A percentile compares a stretch with the other conserved stretches of the same genome.
phyloP scores from a whole-genome alignment of 2,797 vertebrate genomes.

The Melanotaenia nigrans region DNA sequence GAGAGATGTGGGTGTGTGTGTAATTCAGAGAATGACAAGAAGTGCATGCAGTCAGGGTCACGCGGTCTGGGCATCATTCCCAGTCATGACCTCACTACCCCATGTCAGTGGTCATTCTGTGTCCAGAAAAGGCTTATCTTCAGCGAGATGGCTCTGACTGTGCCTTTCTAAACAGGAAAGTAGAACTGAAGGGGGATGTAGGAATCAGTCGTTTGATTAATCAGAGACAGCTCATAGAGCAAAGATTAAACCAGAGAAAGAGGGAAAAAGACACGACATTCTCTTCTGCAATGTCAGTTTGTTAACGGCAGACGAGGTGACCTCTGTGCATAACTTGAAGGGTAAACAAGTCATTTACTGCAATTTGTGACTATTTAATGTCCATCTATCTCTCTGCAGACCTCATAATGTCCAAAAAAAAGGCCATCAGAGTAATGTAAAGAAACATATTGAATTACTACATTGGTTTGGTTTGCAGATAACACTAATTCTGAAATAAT shows the following conservation, averaged over 20 bases:
- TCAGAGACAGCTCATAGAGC: slow-evolving; percentile 22
- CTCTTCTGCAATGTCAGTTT: neutral
- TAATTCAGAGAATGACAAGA: slow-evolving; percentile 9
- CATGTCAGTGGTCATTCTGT: slow-evolving; percentile 31
- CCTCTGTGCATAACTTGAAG: neutral
- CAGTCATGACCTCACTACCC: slow-evolving; percentile 55
- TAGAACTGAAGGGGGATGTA: slow-evolving; percentile 14
- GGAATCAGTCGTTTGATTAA: slow-evolving; percentile 27
- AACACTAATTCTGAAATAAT: neutral
- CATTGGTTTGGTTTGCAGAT: slow-evolving; percentile 6
- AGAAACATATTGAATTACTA: neutral
- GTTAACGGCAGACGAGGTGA: neutral
- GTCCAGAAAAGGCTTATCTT: slow-evolving; percentile 18
- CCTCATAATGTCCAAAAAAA: neutral
- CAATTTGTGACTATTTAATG: neutral
- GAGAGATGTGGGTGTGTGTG: slow-evolving; percentile 10
- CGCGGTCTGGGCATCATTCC: slow-evolving; percentile 20
- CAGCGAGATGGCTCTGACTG: neutral
- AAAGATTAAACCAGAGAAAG: neutral
- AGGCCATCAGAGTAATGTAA: neutral
- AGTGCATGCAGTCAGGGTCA: slow-evolving; percentile 19
- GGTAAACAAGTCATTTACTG: slow-evolving; percentile 1
- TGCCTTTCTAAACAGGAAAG: slow-evolving; percentile 12
- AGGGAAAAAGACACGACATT: neutral
- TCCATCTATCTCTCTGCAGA: slow-evolving; percentile 6